These are phyloP conservation scores for Carassius carassius DNA, from an alignment of 2,113 vertebrate genomes.

Conservation along the genomic window DNA sequence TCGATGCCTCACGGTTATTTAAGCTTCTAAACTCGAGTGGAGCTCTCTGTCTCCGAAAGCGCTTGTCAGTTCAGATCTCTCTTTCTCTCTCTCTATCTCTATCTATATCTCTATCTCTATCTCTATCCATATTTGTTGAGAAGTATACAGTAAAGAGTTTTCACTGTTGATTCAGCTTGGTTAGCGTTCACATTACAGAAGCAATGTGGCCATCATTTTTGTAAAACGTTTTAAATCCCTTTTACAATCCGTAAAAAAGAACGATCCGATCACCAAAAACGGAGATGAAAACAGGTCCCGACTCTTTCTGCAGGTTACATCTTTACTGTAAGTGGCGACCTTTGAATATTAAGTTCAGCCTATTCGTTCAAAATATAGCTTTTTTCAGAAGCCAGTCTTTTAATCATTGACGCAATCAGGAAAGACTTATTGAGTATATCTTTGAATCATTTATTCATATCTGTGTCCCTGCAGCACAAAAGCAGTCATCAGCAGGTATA, in stretches of 20 bases:
- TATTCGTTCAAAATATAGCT: neutral
- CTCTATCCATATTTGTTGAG: too few species aligned
- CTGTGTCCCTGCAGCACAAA: too few species aligned
- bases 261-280: too few species aligned
- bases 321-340: neutral
- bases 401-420: too few species aligned
- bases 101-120: too few species aligned
- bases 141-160: too few species aligned
- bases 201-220: neutral
- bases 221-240: too few species aligned
- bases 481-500: too few species aligned
- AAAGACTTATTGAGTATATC: neutral
- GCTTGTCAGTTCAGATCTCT: neutral
- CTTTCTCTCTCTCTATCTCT: too few species aligned
- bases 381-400: neutral
- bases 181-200: neutral
- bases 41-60: neutral
- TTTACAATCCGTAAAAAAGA: too few species aligned
- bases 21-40: slow-evolving; percentile 75
- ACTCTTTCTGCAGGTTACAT: too few species aligned
- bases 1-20: slow-evolving; percentile 91
- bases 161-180: neutral
- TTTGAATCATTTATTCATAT: neutral
- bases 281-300: too few species aligned
- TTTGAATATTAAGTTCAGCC: neutral